Base-by-base conservation (phyloP, 2,888 invertebrate genomes). In the Allacma fusca region DNA sequence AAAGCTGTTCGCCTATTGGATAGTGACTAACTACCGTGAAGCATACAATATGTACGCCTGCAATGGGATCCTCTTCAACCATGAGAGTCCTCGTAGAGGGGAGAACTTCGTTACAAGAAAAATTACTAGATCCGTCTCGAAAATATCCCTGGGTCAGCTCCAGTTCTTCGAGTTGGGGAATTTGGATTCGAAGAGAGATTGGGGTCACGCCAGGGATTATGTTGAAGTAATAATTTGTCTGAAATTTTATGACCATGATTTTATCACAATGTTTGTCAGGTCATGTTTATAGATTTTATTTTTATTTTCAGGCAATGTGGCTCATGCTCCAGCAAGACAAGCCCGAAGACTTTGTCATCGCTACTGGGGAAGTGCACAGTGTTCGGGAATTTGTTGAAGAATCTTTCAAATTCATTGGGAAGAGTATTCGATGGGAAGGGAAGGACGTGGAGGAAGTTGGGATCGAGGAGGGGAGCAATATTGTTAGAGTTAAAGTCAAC, bases 31-130 rank as follows among this genome's bases (percentile, higher is more conserved):
- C 88, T 98, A 97, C 86, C 90, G 97, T 65, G 97, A 98, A 86
- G 97, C 98, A 0, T 98, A 98, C 86, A 90, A 91, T 73, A 96
- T 98, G 92, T 97, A 93, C 87, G 96, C 97, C 0, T 96, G 96
- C 85, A 98, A 98, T 87, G 98, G 98, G 0, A 94, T 98, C 79
- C 89, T 98, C 5, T 98, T 98, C 87, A 98, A 98, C 88, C 98
- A 98, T 86, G 98, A 98, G 88, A 95, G 95, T 84, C 98, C 98
- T 0, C 89, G 97, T 73, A 89, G 98, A 82, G 97, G 98, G 16
- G 98, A 98, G 88, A 99, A 95, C 86, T 99, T 99, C 88, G 99
- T 99, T 9, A 99, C 99, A 0, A 90, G 99, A 81, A 99, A 99
- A 89, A 96, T 99, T 80, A 98, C 99, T 0, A 90, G 99, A 57